Conservation (phyloP, 1,140 invertebrate species). For the Galleria mellonella region DNA sequence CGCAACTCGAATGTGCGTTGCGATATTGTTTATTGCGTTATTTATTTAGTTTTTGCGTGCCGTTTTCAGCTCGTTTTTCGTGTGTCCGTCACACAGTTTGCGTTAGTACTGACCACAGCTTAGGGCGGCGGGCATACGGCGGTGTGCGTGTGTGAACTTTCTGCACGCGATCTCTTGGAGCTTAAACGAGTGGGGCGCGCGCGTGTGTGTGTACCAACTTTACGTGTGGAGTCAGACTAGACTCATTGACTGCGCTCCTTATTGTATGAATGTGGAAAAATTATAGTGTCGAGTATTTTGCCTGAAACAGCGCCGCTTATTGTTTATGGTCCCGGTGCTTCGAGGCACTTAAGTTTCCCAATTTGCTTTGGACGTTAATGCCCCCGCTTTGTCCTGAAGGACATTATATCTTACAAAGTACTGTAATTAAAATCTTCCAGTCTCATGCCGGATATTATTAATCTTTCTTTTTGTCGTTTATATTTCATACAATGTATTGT, state of each 20-base stretch:
- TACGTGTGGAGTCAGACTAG: slow-evolving; percentile 65
- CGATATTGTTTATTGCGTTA: slow-evolving; percentile 26
- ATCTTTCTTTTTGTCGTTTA: slow-evolving; percentile 11
- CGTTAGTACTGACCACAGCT: slow-evolving; percentile 71
- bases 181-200: slow-evolving; percentile 60
- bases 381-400: slow-evolving; percentile 46
- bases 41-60: slow-evolving; percentile 46
- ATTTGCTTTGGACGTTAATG: slow-evolving; percentile 59
- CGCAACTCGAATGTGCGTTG: neutral
- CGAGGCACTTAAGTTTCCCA: slow-evolving; percentile 57
- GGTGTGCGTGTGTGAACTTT: slow-evolving; percentile 68
- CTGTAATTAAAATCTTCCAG: slow-evolving; percentile 47
- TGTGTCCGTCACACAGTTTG: slow-evolving; percentile 73
- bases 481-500: neutral
- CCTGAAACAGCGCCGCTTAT: slow-evolving; percentile 61
- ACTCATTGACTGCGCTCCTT: slow-evolving; percentile 73
- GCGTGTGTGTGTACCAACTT: slow-evolving; percentile 56
- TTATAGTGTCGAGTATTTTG: slow-evolving; percentile 69
- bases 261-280: slow-evolving; percentile 74
- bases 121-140: slow-evolving; percentile 65
- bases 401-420: slow-evolving; percentile 59
- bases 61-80: slow-evolving; percentile 70
- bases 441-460: slow-evolving; percentile 15
- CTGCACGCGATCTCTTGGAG: slow-evolving; percentile 66
- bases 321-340: slow-evolving; percentile 49